Evolutionary conservation across 2,797 vertebrate species (phyloP), one percentile per base, ranked within the genome.

Genomic region (Botia almorhae): DNA sequence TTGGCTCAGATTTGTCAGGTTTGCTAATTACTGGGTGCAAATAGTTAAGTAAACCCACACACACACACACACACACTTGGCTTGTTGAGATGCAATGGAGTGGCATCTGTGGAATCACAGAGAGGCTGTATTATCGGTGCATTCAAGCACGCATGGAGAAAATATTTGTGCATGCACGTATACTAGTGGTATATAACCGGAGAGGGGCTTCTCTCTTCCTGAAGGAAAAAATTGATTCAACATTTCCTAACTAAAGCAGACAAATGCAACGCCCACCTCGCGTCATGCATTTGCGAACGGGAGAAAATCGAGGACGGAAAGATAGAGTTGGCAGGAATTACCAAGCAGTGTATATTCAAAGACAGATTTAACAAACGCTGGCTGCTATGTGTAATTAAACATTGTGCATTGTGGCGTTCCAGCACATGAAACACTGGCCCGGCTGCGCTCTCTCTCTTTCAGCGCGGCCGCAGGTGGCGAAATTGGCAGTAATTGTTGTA

Each of bases 401-500:
- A 91, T 80, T 88, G 87, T 76, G 91, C 89, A 92, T 90, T 91
- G 91, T 90, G 89, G 87, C 85, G 79, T 88, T 85, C 88, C 89
- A 87, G 77, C 88, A 85, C 88, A 87, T 82, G 86, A 87, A 87
- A 85, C 85, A 75, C 84, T 89, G 88, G 85, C 85, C 84, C 76
- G 0, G 23, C 63, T 88, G 85, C 87, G 80, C 67, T 1, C 29
- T 82, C 48, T 92, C 74, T 89, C 90, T 91, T 91, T 76, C 76
- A 63, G 76, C 8, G 84, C 87, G 89, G 90, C 88, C 83, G 90
- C 92, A 93, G 93, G 93, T 93, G 93, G 91, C 90, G 87, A 91
- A 91, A 92, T 92, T 93, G 93, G 93, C 92, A 93, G 91, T 93
- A 93, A 94, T 92, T 92, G 88, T 91, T 92, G 85, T 92, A 93